phyloP scores from a whole-genome alignment of 2,888 invertebrate genomes.

The Amphipyra berbera region DNA sequence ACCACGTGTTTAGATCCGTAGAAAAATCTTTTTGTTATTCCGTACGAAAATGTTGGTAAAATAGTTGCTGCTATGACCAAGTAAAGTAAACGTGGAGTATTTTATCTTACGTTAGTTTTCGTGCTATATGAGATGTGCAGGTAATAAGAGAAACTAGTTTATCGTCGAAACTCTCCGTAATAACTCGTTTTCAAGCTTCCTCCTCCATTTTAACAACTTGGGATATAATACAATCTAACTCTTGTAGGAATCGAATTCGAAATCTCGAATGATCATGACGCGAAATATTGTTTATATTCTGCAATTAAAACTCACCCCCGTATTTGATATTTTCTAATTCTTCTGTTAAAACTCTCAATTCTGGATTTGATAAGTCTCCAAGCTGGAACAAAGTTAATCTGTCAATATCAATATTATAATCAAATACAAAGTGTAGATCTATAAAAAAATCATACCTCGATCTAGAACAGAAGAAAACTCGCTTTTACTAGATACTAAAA shows the following conservation, averaged over 20 bases:
- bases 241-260: no score
- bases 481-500: no score
- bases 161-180: slow-evolving; percentile 17
- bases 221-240: no score
- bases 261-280: no score
- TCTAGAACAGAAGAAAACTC: no score
- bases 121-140: slow-evolving; percentile 22
- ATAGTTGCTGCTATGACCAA: background rate
- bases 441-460: no score
- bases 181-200: slow-evolving; percentile 17
- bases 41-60: no score
- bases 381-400: slow-evolving; percentile 91
- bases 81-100: background rate
- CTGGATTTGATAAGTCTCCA: slow-evolving; percentile 97
- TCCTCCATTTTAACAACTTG: background rate
- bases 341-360: slow-evolving; percentile 96
- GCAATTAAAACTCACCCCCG: slow-evolving; percentile 91
- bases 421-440: no score
- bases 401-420: background rate
- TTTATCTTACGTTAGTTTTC: slow-evolving; percentile 56
- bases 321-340: slow-evolving; percentile 97
- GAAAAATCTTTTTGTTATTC: no score
- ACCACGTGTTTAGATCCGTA: no score
- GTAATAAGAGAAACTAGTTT: slow-evolving; percentile 32
- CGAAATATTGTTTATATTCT: no score